phyloP scores from a whole-genome alignment of 2,888 invertebrate genomes.

The Cataglyphis rosenhaueri region DNA sequence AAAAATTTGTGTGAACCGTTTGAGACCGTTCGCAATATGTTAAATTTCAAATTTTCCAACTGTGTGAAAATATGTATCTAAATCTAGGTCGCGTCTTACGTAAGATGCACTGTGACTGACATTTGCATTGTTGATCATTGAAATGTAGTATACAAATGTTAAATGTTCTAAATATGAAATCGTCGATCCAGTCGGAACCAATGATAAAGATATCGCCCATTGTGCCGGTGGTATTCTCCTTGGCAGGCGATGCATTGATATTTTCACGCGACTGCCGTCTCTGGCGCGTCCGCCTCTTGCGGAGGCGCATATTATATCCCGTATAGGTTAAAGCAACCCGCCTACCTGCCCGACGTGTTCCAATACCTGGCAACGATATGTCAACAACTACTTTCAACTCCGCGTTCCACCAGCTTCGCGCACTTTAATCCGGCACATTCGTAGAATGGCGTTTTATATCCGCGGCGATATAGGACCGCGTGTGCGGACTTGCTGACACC shows the following conservation, averaged over 20 bases:
- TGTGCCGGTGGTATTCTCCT: not conserved
- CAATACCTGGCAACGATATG: conserved; percentile 82
- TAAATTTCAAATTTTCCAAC: no score
- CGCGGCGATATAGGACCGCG: conserved; percentile 22
- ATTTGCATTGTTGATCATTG: conserved; percentile 23
- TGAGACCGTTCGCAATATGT: no score
- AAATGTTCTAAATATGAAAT: not conserved
- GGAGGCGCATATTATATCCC: conserved; percentile 84
- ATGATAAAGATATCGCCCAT: not conserved
- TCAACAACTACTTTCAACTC: conserved; percentile 83
- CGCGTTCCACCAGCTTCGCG: conserved; percentile 58
- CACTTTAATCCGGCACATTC: conserved; percentile 65
- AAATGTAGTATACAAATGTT: not conserved
- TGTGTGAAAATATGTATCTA: not conserved
- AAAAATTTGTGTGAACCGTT: no score
- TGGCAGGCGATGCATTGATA: conserved; percentile 40
- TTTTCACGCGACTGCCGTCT: conserved; percentile 49
- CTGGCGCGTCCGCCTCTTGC: conserved; percentile 16
- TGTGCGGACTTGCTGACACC: conserved; percentile 41
- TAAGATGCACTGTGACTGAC: conserved; percentile 3
- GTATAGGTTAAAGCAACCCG: conserved; percentile 82
- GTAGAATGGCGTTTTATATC: conserved; percentile 35
- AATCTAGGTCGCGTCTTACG: conserved; percentile 30
- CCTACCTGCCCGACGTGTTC: conserved; percentile 80
- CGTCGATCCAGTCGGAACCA: no score